Base-by-base conservation (phyloP, 2,888 invertebrate genomes). In the Julus scanicus region DNA sequence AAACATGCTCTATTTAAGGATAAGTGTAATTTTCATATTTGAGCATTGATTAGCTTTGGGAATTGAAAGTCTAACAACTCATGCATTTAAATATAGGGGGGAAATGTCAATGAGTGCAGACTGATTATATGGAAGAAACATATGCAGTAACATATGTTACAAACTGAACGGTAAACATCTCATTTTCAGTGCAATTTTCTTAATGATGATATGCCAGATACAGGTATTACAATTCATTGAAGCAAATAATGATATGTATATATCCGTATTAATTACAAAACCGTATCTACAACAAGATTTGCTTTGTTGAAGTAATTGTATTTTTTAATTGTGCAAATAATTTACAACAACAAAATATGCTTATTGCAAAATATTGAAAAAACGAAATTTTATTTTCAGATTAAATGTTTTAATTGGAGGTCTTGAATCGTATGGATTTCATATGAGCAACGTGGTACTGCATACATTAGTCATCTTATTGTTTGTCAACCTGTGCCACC, bases 381-480 rank as follows among this genome's bases (percentile, higher is more conserved):
- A 29, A 29, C 29, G 29, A 29, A 29, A 1, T 57, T 71, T 6
- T 29, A 71, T 71, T 94, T 95, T 90, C 95, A 96, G 97, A 90
- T 93, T 95, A 90, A 97, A 97, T 93, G 95, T 95, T 93, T 92
- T 94, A 90, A 92, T 95, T 87, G 95, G 95, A 90, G 96, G 95
- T 5, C 92, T 95, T 90, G 94, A 94, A 88, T 95, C 95, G 17
- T 93, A 94, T 92, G 96, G 96, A 94, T 97, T 96, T 93, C 97
- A 97, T 92, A 93, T 94, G 86, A 95, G 95, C 91, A 97, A 97
- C 92, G 94, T 96, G 88, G 92, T 94, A 84, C 94, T 97, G 88
- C 97, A 97, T 93, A 94, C 95, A 3, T 93, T 94, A 86, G 96
- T 95, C 91, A 95, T 95, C 5, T 90, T 91, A 20, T 89, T 93